Evolutionary conservation across 2,797 vertebrate genomes (phyloP), one percentile per base, ranked within the genome.

Genomic region (Novumbra hubbsi): DNA sequence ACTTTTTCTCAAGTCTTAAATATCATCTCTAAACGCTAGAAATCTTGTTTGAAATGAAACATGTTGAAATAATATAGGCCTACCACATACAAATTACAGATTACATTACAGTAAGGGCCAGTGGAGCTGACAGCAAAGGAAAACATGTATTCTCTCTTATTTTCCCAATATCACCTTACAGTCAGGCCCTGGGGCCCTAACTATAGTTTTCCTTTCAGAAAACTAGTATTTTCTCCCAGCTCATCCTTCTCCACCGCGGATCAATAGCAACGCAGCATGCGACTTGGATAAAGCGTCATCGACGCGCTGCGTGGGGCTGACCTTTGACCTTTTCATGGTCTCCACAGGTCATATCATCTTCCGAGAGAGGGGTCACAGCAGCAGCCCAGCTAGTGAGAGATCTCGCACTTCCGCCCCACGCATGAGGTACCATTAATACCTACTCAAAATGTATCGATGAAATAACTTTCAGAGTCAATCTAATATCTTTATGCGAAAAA

Each of bases 261-360:
- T 98, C 96, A 93, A 96, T 97, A 96, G 92, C 89, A 80, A 84
- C 94, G 76, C 95, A 94, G 94, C 94, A 85, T 95, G 95, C 85
- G 92, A 87, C 84, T 83, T 90, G 92, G 92, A 93, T 90, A 94
- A 95, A 93, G 91, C 92, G 88, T 88, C 92, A 94, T 92, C 90
- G 75, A 91, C 88, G 83, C 93, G 83, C 94, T 74, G 91, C 93
- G 90, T 93, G 95, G 82, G 86, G 86, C 91, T 94, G 96, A 96
- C 95, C 96, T 96, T 60, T 60, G 21, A 60, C 55, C 11, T 60
- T 24, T 95, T 95, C 87, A 83, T 91, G 88, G 93, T 93, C 91
- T 89, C 90, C 88, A 87, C 94, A 92, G 94, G 94, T 94, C 94
- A 93, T 70, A 88, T 84, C 89, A 88, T 92, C 94, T 90, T 88